Evolutionary conservation across 1,140 invertebrate species (phyloP).

Genomic region (Nautilus pompilius): DNA sequence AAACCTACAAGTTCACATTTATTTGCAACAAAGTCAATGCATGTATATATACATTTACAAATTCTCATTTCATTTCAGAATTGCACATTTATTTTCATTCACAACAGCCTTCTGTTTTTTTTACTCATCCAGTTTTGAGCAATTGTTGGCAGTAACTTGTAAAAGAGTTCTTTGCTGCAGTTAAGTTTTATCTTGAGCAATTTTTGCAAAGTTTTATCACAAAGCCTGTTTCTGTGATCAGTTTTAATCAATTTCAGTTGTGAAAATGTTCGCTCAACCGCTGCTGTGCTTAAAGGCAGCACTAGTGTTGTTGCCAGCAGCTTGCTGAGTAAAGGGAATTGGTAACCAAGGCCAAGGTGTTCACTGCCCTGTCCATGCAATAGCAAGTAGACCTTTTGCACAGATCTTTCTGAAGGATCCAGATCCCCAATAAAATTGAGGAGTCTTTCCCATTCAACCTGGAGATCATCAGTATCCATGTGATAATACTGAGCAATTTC

Average conservation of each 20-base stretch:
- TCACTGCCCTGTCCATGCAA: background rate
- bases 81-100: too few relatives aligned
- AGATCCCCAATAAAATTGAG: background rate
- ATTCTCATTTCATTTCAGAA: too few relatives aligned
- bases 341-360: background rate
- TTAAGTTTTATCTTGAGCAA: constrained; percentile 8
- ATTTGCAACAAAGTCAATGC: too few relatives aligned
- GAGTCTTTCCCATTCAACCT: constrained; percentile 5
- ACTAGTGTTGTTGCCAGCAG: background rate
- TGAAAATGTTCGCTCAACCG: constrained; percentile 9
- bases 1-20: too few relatives aligned
- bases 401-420: background rate
- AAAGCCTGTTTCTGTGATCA: constrained; percentile 3
- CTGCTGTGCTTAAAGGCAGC: constrained; percentile 8
- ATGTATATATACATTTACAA: too few relatives aligned
- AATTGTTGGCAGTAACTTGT: too few relatives aligned
- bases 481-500: constrained; percentile 5
- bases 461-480: constrained; percentile 3
- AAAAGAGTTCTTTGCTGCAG: background rate
- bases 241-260: constrained; percentile 11
- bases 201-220: background rate
- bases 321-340: constrained; percentile 4
- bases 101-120: too few relatives aligned
- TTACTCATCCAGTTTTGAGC: too few relatives aligned
- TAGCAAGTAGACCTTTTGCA: background rate